phyloP scores from a whole-genome alignment of 2,113 vertebrate species.

The Bothrops jararaca region DNA sequence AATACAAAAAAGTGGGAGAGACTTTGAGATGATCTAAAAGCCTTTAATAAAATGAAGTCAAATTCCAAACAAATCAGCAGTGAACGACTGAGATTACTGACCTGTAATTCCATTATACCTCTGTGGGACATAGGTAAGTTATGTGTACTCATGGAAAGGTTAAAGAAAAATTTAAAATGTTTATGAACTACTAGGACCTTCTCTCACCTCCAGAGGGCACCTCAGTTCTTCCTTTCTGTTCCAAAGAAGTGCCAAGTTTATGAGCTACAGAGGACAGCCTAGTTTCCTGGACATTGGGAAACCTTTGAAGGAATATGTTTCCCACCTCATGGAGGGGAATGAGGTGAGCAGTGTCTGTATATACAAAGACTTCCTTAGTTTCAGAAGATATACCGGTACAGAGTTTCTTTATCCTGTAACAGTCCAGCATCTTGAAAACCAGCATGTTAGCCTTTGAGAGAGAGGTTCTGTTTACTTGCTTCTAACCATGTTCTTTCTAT shows the following conservation, averaged over 20 bases:
- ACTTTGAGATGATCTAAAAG: background rate
- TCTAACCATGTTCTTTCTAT: background rate
- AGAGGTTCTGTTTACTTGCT: background rate
- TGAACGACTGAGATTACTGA: background rate
- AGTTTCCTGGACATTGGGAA: background rate
- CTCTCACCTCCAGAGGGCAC: constrained; percentile 25
- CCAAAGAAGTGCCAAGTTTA: background rate
- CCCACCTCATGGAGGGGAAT: background rate
- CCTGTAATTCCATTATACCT: background rate
- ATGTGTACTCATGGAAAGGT: background rate
- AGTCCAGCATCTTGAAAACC: background rate
- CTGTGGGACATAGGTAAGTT: background rate
- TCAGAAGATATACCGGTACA: background rate
- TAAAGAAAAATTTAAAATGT: background rate
- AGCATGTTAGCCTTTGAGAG: background rate
- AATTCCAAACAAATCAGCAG: background rate
- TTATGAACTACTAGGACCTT: constrained; percentile 21
- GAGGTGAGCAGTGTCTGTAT: background rate
- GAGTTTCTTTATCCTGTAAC: background rate
- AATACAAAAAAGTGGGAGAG: background rate
- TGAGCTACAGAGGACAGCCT: background rate
- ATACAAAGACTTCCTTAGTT: background rate
- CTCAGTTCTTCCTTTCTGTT: constrained; percentile 16
- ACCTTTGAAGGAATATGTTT: background rate
- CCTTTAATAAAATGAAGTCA: background rate